Evolutionary conservation across 2,113 vertebrate species (phyloP).

Genomic region (Lamprotornis superbus): DNA sequence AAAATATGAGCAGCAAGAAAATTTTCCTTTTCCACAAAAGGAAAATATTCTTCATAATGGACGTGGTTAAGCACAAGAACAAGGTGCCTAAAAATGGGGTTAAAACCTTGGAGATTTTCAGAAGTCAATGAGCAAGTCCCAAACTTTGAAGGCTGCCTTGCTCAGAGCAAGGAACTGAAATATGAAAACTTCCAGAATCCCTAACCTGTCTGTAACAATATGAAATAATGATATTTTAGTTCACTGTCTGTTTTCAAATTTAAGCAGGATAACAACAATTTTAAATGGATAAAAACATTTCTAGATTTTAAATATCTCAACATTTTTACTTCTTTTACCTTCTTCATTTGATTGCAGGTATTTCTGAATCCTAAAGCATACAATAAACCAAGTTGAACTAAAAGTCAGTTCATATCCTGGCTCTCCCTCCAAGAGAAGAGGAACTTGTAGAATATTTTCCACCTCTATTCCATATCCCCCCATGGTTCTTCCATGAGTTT

Average conservation of each 20-base stretch:
- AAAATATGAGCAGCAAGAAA: background rate
- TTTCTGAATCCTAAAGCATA: background rate
- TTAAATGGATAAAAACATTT: background rate
- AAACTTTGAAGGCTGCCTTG: background rate
- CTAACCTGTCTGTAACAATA: background rate
- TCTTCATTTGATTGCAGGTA: background rate
- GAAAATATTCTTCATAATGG: background rate
- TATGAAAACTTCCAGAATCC: background rate
- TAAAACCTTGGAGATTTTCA: background rate
- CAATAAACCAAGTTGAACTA: rapidly evolving
- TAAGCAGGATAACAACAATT: background rate
- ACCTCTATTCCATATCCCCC: background rate
- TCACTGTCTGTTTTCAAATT: background rate
- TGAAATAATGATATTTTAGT: background rate
- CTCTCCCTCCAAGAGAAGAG: background rate
- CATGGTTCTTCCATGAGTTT: background rate
- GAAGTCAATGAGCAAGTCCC: background rate
- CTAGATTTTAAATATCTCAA: background rate
- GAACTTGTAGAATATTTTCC: background rate
- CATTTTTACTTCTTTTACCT: background rate
- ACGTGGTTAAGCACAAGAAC: background rate
- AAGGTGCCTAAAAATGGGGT: background rate
- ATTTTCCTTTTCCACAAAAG: background rate
- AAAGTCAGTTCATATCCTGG: background rate
- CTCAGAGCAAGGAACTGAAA: background rate